Conservation (phyloP, 2,113 vertebrate genomes). For the Aldabrachelys gigantea region DNA sequence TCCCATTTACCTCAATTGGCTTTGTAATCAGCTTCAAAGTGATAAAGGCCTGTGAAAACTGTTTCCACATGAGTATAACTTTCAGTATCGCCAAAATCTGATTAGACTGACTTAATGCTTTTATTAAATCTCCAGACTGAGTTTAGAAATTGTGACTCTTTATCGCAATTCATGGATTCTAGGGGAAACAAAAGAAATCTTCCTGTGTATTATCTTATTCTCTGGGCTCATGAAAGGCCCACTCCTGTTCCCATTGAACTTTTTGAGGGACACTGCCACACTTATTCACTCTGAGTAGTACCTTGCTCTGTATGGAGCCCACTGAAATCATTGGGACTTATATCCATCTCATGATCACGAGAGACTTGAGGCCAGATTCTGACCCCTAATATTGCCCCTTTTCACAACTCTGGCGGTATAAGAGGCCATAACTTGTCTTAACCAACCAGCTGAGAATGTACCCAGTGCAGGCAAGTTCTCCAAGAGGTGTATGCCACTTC, state of each 20-base stretch:
- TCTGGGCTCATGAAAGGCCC: not conserved
- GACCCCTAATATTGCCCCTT: not conserved
- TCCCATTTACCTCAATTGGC: not conserved
- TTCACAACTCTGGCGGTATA: not conserved
- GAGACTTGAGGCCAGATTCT: not conserved
- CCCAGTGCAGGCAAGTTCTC: not conserved
- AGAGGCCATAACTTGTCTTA: not conserved
- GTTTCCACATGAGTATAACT: not conserved
- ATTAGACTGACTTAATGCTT: not conserved
- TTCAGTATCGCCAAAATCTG: not conserved
- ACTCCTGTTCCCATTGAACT: not conserved
- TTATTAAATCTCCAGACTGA: not conserved
- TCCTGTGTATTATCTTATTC: not conserved
- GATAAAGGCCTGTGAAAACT: not conserved
- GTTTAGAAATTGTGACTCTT: not conserved
- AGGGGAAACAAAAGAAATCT: not conserved
- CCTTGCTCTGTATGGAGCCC: not conserved
- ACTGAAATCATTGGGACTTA: not conserved
- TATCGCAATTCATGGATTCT: not conserved
- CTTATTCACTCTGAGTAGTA: not conserved
- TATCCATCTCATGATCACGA: not conserved
- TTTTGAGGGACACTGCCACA: not conserved
- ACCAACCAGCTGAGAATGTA: rapidly evolving
- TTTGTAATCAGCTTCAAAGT: not conserved
- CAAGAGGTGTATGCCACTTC: not conserved